Conservation (phyloP, 2,113 vertebrate genomes). For the Brachypteracias leptosomus region DNA sequence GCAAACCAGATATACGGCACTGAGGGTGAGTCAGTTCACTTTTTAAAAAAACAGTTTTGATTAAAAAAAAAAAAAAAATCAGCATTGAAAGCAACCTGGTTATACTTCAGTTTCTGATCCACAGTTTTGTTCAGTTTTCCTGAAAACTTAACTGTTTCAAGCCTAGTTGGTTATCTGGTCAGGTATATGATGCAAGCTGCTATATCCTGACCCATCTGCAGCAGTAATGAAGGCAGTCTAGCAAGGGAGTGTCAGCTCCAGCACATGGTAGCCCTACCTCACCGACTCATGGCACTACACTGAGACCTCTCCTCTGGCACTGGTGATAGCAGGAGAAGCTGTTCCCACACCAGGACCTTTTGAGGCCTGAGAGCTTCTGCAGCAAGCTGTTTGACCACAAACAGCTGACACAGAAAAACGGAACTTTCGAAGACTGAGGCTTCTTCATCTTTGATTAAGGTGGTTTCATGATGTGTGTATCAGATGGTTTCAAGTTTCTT, state of each 20-base stretch:
- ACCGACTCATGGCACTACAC: neutral
- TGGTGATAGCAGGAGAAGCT: too few species aligned
- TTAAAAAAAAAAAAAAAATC: neutral
- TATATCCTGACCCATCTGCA: fast-evolving
- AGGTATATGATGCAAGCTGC: neutral
- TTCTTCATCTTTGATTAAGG: neutral
- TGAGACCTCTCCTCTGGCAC: too few species aligned
- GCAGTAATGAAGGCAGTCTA: neutral
- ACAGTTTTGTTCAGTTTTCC: neutral
- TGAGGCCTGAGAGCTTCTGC: neutral
- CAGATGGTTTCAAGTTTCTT: neutral
- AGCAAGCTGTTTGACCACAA: neutral
- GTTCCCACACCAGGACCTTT: neutral
- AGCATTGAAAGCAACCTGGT: neutral
- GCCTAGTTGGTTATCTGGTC: neutral
- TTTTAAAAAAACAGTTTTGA: neutral
- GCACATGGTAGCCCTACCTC: fast-evolving
- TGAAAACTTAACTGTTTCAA: neutral
- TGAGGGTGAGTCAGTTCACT: neutral
- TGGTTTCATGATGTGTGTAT: neutral
- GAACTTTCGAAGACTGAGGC: neutral
- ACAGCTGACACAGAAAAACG: neutral
- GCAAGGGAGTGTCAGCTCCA: fast-evolving
- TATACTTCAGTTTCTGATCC: neutral
- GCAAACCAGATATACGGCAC: neutral